These are phyloP conservation scores for Uria lomvia DNA, from an alignment of 2,113 vertebrate genomes.

Conservation along the genomic window DNA sequence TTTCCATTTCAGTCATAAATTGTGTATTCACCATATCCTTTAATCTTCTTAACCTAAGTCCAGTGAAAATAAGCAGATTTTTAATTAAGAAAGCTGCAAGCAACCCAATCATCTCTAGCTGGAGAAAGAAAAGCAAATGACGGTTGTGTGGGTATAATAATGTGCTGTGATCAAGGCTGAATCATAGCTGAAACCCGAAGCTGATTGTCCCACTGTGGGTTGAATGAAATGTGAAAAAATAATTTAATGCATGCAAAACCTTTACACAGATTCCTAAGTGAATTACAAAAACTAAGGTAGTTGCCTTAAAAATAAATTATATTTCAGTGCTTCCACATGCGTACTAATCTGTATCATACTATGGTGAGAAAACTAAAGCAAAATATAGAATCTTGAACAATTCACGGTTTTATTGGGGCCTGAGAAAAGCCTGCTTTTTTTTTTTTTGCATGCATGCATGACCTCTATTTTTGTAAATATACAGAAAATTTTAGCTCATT, in stretches of 20 bases:
- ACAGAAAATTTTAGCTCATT: background rate
- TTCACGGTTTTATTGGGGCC: background rate
- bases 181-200: conserved; percentile 46
- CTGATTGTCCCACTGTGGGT: conserved; percentile 54
- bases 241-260: conserved; percentile 56
- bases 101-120: conserved; percentile 32
- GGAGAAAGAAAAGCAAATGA: conserved; percentile 62
- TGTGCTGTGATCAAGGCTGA: conserved; percentile 54
- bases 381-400: background rate
- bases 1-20: conserved; percentile 20
- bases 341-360: background rate
- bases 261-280: conserved; percentile 28
- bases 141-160: background rate
- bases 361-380: background rate
- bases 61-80: conserved; percentile 57
- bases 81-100: conserved; percentile 68
- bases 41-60: conserved; percentile 51
- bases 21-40: background rate
- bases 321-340: conserved; percentile 38
- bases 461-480: background rate
- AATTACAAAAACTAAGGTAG: conserved; percentile 23
- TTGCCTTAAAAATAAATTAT: conserved; percentile 61
- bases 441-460: background rate
- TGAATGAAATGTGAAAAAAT: conserved; percentile 55
- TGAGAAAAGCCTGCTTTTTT: background rate